A percentile compares a stretch with the other conserved stretches of the same genome.
Evolutionary conservation across 2,888 invertebrate species (phyloP).

Genomic region (Hirtodrosophila cameraria): DNA sequence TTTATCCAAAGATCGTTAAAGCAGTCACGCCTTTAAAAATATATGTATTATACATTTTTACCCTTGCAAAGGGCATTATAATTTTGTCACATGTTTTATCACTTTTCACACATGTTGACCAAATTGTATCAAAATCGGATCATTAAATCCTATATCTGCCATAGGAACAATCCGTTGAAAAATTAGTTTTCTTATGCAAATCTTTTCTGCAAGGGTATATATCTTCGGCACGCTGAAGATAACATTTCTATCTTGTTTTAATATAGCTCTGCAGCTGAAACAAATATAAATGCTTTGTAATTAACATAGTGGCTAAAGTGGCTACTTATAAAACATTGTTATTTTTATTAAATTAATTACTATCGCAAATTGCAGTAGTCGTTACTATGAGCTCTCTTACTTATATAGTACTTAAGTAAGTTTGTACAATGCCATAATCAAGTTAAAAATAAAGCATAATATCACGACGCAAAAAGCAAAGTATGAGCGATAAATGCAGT

Average conservation of each 20-base stretch:
- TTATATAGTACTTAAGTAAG: conserved; percentile 1
- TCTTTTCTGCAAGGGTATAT: too few relatives aligned
- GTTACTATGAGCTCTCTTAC: conserved; percentile 7
- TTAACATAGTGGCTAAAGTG: conserved; percentile 43
- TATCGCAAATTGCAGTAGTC: conserved; percentile 27
- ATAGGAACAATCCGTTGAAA: too few relatives aligned
- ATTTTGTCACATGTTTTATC: too few relatives aligned
- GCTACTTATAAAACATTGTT: conserved; percentile 22
- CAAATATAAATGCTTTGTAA: conserved; percentile 33
- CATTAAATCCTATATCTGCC: too few relatives aligned
- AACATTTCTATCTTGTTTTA: too few relatives aligned
- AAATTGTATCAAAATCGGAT: too few relatives aligned
- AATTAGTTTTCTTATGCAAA: too few relatives aligned
- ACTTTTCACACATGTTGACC: too few relatives aligned
- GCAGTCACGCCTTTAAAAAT: conserved; percentile 32
- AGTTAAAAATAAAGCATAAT: conserved; percentile 70
- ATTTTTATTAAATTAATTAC: conserved; percentile 49
- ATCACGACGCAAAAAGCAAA: conserved; percentile 39
- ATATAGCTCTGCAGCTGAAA: conserved; percentile 1
- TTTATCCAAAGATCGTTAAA: conserved; percentile 24
- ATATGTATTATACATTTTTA: conserved; percentile 13
- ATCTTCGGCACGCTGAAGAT: too few relatives aligned
- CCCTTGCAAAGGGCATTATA: too few relatives aligned
- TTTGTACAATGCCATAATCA: conserved; percentile 55
- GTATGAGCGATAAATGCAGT: conserved; percentile 51